Evolutionary conservation across 2,888 invertebrate genomes (phyloP).

Genomic region (Eristalinus sepulchralis): DNA sequence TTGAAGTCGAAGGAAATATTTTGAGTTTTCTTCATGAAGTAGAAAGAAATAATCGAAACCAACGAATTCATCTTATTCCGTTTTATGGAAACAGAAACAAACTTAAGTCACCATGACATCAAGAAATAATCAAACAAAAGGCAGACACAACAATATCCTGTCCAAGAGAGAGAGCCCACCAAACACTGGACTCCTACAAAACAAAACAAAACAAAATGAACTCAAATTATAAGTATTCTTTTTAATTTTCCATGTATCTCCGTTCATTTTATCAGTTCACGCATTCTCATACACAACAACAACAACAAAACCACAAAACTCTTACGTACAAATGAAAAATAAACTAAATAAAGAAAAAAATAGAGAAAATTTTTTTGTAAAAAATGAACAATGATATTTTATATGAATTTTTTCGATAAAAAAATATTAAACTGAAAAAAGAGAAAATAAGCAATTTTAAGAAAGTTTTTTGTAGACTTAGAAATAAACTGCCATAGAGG

Average conservation of each 20-base stretch:
- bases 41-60: background rate
- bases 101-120: slow-evolving; percentile 16
- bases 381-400: slow-evolving; percentile 45
- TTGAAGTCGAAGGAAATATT: slow-evolving; percentile 6
- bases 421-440: slow-evolving; percentile 12
- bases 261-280: slow-evolving; percentile 18
- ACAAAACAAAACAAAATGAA: slow-evolving; percentile 10
- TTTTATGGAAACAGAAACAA: slow-evolving; percentile 38
- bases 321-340: slow-evolving; percentile 70
- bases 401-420: slow-evolving; percentile 54
- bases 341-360: slow-evolving; percentile 51
- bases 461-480: slow-evolving; percentile 49
- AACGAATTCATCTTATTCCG: slow-evolving; percentile 40
- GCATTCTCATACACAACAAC: slow-evolving; percentile 36
- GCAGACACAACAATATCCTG: slow-evolving; percentile 58
- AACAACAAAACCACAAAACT: slow-evolving; percentile 58
- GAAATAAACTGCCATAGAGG: slow-evolving; percentile 54
- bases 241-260: slow-evolving; percentile 40
- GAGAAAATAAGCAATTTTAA: slow-evolving; percentile 13
- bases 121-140: slow-evolving; percentile 13
- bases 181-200: slow-evolving; percentile 61
- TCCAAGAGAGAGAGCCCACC: slow-evolving; percentile 51
- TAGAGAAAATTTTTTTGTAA: background rate
- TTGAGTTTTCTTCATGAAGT: slow-evolving; percentile 15
- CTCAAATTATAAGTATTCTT: slow-evolving; percentile 48